phyloP scores from a whole-genome alignment of 1,140 invertebrate species.

The Copidosoma floridanum region DNA sequence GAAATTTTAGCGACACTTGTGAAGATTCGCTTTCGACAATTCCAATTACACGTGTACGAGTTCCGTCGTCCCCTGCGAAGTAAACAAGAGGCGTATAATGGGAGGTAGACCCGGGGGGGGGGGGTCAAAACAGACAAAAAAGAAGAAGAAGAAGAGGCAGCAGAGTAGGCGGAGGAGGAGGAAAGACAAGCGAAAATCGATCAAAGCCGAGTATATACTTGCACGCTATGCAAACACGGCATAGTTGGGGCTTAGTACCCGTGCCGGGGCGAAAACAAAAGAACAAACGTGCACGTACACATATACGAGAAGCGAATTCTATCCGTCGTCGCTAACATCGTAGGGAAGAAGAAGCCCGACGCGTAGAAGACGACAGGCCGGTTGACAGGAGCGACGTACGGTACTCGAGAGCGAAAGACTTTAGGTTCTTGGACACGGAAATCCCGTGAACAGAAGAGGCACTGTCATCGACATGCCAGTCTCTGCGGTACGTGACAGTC shows the following conservation, averaged over 20 bases:
- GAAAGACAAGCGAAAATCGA: constrained; percentile 5
- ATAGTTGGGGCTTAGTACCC: no score
- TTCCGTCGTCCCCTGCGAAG: not conserved
- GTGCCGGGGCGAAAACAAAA: no score
- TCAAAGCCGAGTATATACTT: not conserved
- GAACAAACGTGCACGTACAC: not conserved
- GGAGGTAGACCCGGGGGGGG: no score
- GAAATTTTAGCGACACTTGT: no score
- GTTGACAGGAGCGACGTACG: constrained; percentile 20
- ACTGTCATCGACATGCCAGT: constrained; percentile 35
- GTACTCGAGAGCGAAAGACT: not conserved
- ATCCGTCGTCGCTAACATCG: constrained; percentile 13
- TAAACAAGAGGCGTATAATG: no score
- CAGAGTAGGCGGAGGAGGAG: not conserved
- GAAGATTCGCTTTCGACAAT: no score
- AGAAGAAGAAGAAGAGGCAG: not conserved
- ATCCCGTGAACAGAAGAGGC: constrained; percentile 29
- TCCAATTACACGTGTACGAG: not conserved
- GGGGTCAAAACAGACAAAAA: not conserved
- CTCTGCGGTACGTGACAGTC: no score
- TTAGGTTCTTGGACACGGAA: constrained; percentile 13
- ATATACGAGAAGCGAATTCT: constrained; percentile 12
- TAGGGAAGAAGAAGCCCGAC: constrained; percentile 3
- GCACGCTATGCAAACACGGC: not conserved
- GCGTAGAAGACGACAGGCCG: constrained; percentile 9